phyloP scores from a whole-genome alignment of 2,113 vertebrate genomes.

The Ptyas mucosa region DNA sequence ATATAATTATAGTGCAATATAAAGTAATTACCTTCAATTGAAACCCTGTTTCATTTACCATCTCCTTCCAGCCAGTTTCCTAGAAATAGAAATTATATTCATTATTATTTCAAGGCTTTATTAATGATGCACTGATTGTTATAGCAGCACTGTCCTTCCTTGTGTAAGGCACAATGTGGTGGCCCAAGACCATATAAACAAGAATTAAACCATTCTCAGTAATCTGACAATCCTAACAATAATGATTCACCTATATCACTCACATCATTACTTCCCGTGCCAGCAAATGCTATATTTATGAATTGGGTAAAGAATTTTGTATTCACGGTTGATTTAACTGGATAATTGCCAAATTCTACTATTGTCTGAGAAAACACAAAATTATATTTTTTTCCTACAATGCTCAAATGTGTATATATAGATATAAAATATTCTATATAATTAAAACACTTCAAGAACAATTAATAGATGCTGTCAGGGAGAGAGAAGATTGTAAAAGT shows the following conservation, averaged over 20 bases:
- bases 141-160: neutral
- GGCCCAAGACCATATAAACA: neutral
- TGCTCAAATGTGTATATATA: neutral
- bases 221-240: neutral
- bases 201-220: neutral
- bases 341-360: neutral
- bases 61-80: constrained; percentile 93
- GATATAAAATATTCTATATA: neutral
- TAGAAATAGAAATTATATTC: constrained; percentile 63
- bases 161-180: neutral
- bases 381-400: neutral
- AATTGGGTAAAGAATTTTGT: neutral
- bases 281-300: neutral
- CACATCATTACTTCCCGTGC: neutral
- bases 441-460: neutral
- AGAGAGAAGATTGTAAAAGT: neutral
- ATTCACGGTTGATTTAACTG: neutral
- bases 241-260: neutral
- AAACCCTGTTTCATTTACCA: constrained; percentile 89
- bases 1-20: neutral
- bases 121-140: neutral
- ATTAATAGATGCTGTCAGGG: neutral
- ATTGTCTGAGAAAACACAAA: neutral
- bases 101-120: neutral
- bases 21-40: constrained; percentile 84